Conservation (phyloP, 1,140 invertebrate genomes). For the Drosophila melanica region DNA sequence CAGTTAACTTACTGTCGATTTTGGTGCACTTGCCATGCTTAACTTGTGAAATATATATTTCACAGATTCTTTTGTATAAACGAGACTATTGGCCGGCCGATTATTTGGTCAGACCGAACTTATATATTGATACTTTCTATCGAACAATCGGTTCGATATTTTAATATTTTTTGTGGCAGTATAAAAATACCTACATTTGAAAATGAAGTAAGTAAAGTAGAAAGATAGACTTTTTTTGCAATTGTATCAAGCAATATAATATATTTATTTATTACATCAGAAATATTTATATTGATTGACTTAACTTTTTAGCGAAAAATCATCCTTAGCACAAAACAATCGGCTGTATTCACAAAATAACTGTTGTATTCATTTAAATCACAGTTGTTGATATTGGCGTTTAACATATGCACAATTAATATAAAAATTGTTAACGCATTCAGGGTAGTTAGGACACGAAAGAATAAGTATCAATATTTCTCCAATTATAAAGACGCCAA, state of each 20-base stretch:
- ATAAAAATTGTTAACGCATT: neutral
- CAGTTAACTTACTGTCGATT: constrained; percentile 43
- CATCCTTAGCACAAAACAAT: no score
- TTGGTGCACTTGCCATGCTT: constrained; percentile 46
- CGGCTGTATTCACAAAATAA: no score
- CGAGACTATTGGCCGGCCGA: constrained; percentile 1
- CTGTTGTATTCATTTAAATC: no score
- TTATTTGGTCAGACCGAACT: neutral
- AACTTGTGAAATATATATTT: neutral
- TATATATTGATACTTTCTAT: neutral
- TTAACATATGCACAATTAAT: neutral
- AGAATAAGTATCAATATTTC: neutral
- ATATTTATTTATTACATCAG: no score
- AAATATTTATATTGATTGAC: no score
- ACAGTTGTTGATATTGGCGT: no score
- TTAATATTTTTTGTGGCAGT: neutral
- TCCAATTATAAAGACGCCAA: no score
- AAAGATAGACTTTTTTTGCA: no score
- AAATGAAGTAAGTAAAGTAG: neutral
- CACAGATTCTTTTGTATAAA: neutral
- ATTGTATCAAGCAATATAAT: no score
- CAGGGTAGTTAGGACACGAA: neutral
- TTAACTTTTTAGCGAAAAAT: no score
- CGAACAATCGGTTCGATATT: neutral
- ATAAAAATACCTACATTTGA: neutral